These are phyloP conservation scores for Oscheius sp. DNA, from an alignment of 2,888 invertebrate genomes.

Conservation along the genomic window DNA sequence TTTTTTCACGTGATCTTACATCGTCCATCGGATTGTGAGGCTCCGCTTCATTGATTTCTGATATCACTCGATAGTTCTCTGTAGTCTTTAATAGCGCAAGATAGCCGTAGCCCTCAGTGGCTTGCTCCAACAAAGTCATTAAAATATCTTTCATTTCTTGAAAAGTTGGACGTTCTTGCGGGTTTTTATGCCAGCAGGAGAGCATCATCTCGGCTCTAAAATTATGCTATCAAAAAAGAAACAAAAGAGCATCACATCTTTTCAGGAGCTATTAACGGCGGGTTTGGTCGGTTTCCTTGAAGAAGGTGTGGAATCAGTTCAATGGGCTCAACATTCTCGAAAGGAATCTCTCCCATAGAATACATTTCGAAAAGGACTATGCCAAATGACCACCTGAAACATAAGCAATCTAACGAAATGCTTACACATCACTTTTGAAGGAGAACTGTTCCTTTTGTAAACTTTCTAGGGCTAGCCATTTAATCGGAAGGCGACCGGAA, in stretches of 20 bases:
- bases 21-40: background rate
- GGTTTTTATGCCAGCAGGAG: constrained; percentile 61
- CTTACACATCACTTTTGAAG: constrained; percentile 61
- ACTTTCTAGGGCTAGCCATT: constrained; percentile 65
- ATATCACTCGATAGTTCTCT: constrained; percentile 45
- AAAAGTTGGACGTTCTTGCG: constrained; percentile 60
- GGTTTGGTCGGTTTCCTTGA: constrained; percentile 56
- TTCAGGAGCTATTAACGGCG: constrained; percentile 56
- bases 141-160: constrained; percentile 58
- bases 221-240: background rate
- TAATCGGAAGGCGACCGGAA: constrained; percentile 59
- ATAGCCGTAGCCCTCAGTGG: constrained; percentile 62
- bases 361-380: constrained; percentile 67
- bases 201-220: constrained; percentile 59
- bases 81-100: constrained; percentile 46
- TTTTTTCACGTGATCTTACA: background rate
- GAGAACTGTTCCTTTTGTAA: constrained; percentile 59
- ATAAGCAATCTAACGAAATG: background rate
- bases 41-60: constrained; percentile 17
- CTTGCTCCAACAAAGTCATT: constrained; percentile 58
- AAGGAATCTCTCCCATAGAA: constrained; percentile 62
- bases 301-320: constrained; percentile 55
- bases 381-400: constrained; percentile 61
- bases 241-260: constrained; percentile 49
- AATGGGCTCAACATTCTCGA: constrained; percentile 57